Conservation (phyloP, 23 tunicate species). For the Diplosoma virens region DNA sequence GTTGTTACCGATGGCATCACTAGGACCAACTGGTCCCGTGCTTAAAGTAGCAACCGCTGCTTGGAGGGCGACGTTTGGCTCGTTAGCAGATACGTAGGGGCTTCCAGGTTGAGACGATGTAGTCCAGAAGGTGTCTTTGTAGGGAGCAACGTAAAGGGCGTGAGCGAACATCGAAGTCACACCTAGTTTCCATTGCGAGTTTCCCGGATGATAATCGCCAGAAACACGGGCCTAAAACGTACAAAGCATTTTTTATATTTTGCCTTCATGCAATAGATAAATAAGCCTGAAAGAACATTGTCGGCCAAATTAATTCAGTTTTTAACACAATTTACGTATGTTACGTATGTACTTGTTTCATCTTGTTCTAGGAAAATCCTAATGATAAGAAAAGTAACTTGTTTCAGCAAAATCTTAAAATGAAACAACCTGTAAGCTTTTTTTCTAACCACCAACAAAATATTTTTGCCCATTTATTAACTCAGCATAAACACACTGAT, state of each 20-base stretch:
- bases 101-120: constrained; percentile 60
- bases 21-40: constrained; percentile 93
- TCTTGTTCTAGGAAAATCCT: too few species aligned
- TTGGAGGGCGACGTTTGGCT: constrained; percentile 70
- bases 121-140: constrained; percentile 92
- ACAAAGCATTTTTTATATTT: neutral
- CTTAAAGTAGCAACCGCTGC: constrained; percentile 72
- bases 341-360: too few species aligned
- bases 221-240: constrained; percentile 71
- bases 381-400: too few species aligned
- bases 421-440: too few species aligned
- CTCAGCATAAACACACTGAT: too few species aligned
- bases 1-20: constrained; percentile 56
- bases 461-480: too few species aligned
- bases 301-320: too few species aligned
- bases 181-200: constrained; percentile 85
- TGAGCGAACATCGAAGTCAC: constrained; percentile 87
- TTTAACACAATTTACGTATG: too few species aligned
- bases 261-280: neutral
- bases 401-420: too few species aligned
- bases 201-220: constrained; percentile 93
- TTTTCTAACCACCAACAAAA: too few species aligned
- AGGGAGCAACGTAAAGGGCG: constrained; percentile 84
- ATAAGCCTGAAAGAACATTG: too few species aligned
- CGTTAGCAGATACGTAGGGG: constrained; percentile 51